Evolutionary conservation across 2,888 invertebrate genomes (phyloP).

Genomic region (Lepidocyrtinus sp.): DNA sequence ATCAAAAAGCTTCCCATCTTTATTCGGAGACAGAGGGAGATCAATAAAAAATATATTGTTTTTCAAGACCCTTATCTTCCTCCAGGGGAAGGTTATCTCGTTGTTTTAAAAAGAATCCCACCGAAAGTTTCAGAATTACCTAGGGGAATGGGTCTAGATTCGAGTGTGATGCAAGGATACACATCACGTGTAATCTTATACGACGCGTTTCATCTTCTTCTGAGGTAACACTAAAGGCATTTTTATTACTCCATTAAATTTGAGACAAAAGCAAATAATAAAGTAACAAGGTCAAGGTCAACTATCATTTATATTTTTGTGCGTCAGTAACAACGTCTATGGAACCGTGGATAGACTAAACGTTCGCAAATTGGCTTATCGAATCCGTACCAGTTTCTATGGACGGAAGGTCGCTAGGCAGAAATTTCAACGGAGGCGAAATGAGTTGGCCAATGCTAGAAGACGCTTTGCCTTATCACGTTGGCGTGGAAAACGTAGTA

Average conservation of each 20-base stretch:
- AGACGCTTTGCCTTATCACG: neutral
- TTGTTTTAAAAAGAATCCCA: slow-evolving; percentile 37
- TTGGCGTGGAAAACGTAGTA: neutral
- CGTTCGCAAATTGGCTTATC: slow-evolving; percentile 33
- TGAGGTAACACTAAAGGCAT: slow-evolving; percentile 19
- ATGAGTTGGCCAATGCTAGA: neutral
- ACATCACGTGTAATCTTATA: slow-evolving; percentile 12
- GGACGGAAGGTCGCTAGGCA: neutral
- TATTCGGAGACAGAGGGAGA: slow-evolving; percentile 23
- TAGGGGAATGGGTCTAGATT: too few relatives aligned
- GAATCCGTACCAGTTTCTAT: slow-evolving; percentile 38
- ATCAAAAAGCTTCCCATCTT: slow-evolving; percentile 21
- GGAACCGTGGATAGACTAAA: slow-evolving; percentile 39
- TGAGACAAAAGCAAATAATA: neutral
- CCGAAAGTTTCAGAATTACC: slow-evolving; percentile 1
- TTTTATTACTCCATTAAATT: neutral
- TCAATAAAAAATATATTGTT: slow-evolving; percentile 29
- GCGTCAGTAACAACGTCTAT: slow-evolving; percentile 28
- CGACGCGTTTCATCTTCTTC: slow-evolving; percentile 38
- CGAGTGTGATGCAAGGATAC: too few relatives aligned
- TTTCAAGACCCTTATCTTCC: slow-evolving; percentile 47
- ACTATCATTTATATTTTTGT: neutral
- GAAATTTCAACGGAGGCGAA: neutral
- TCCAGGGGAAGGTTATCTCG: slow-evolving; percentile 42
- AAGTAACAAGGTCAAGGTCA: neutral